Evolutionary conservation across 1,140 invertebrate genomes (phyloP).

Genomic region (Drosophila leontia): DNA sequence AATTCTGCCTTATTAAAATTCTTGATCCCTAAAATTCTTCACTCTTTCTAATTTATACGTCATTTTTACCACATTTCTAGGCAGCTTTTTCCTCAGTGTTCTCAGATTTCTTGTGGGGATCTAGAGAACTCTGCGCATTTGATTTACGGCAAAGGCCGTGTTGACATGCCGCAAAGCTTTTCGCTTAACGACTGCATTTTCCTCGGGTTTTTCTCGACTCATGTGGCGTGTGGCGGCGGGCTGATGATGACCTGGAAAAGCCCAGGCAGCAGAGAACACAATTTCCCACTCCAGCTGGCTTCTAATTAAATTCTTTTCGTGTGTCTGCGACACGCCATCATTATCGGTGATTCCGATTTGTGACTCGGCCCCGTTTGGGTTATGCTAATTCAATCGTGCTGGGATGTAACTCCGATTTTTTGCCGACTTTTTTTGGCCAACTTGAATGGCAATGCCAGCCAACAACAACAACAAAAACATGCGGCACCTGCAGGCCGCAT

Average conservation of each 20-base stretch:
- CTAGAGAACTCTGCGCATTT: conserved; percentile 52
- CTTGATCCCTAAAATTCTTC: no score
- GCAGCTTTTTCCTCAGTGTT: neutral
- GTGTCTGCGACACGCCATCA: conserved; percentile 61
- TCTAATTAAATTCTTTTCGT: conserved; percentile 68
- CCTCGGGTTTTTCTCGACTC: conserved; percentile 1
- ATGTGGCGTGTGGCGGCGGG: conserved; percentile 45
- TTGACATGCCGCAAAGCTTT: conserved; percentile 76
- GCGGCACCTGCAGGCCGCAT: conserved; percentile 36
- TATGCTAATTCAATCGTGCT: conserved; percentile 67
- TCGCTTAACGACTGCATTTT: conserved; percentile 67
- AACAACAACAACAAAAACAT: neutral
- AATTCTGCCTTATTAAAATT: no score
- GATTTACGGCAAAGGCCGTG: conserved; percentile 78
- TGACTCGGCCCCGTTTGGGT: conserved; percentile 28
- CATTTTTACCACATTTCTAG: no score
- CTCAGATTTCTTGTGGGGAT: conserved; percentile 5
- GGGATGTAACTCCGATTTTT: conserved; percentile 23
- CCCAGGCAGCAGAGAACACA: conserved; percentile 22
- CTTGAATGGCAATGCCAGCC: conserved; percentile 38
- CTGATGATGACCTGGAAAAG: conserved; percentile 62
- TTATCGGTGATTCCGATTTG: conserved; percentile 40
- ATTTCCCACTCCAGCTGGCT: conserved; percentile 17
- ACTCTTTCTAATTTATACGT: neutral
- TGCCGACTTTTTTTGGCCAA: conserved; percentile 15